Base-by-base conservation (phyloP, 2,888 invertebrate species). In the Eueremaeus valkanovi region DNA sequence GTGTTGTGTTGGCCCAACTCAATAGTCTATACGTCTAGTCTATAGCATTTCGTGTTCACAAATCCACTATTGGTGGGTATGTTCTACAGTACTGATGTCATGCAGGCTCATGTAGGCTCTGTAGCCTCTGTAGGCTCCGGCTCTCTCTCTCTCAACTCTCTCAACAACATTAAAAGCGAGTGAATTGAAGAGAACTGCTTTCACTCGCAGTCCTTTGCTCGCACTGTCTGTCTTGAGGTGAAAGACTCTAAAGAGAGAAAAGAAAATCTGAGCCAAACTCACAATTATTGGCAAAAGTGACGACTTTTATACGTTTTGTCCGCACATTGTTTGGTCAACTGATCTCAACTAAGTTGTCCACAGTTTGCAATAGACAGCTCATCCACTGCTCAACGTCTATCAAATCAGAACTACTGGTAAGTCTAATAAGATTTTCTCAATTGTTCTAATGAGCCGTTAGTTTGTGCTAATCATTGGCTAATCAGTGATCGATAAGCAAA, bases 131-230 rank as follows among this genome's bases (percentile, higher is more conserved):
- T n/a, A n/a, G n/a, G n/a, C n/a, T n/a, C n/a, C n/a, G n/a, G n/a
- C n/a, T n/a, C n/a, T n/a, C n/a, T n/a, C n/a, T n/a, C n/a, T n/a
- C n/a, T n/a, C n/a, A n/a, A n/a, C n/a, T n/a, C n/a, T n/a, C n/a
- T n/a, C n/a, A n/a, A 55, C 24, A 55, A 21, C 63, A 63, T 63
- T 63, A 63, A 36, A 63, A 63, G 55, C 63, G 16, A 63, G 33
- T 36, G 63, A 63, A 63, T 63, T 63, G 63, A 63, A 9, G n/a
- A n/a, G 63, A 63, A 31, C 31, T 63, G 63, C 63, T 63, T 31
- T 63, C 63, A 63, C 63, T 63, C n/a, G 33, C n/a, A 63, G 63
- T 63, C 33, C 63, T 63, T 63, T 21, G 63, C 63, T 63, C 63
- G 63, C 63, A 33, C 63, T 36, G 63, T 63, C 18, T 63, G n/a